Evolutionary conservation across 2,113 vertebrate species (phyloP), one percentile per base, ranked within the genome.

Genomic region (Crotalus helleri): DNA sequence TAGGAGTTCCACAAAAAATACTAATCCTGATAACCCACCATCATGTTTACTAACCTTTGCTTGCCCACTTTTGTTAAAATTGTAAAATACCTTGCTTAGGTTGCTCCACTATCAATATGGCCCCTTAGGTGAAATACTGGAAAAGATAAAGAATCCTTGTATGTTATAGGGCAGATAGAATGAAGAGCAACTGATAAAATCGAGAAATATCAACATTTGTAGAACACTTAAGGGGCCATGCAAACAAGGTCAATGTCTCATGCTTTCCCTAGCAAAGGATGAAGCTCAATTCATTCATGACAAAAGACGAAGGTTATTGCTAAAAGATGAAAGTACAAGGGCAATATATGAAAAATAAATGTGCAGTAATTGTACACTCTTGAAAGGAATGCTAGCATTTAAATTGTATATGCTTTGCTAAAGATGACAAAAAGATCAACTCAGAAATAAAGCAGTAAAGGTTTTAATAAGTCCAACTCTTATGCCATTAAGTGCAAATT

Each of bases 331-430:
- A 93, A 85, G 24, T 87, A 21, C 39, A 51, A 54, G 46, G 74
- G 15, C 74, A 90, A 91, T 87, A 94, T 93, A 57, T 85, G 91
- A 8, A 46, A 61, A 87, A n/a, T 6, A n/a, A 94, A 93, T 86
- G 33, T 89, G 29, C 61, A 91, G 49, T 46, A 91, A 93, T 94
- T 64, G 93, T 44, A 53, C 51, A 89, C 46, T 57, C 59, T 93
- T 86, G 90, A 94, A 94, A 94, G 57, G 53, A 33, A 85, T 46
- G n/a, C 19, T 46, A 5, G 29, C 46, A 33, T 39, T 44, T 58
- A 85, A 93, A 91, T 0, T 26, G 85, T 24, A 46, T 6, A 21
- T 15, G 54, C 74, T 13, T 88, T 11, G 24, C 81, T 64, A 86
- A 91, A 89, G 87, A 87, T 59, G 93, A 93, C 91, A 69, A 86